These are phyloP conservation scores for Philypnodon macrostomus DNA, from an alignment of 2,797 vertebrate genomes.

Conservation along the genomic window DNA sequence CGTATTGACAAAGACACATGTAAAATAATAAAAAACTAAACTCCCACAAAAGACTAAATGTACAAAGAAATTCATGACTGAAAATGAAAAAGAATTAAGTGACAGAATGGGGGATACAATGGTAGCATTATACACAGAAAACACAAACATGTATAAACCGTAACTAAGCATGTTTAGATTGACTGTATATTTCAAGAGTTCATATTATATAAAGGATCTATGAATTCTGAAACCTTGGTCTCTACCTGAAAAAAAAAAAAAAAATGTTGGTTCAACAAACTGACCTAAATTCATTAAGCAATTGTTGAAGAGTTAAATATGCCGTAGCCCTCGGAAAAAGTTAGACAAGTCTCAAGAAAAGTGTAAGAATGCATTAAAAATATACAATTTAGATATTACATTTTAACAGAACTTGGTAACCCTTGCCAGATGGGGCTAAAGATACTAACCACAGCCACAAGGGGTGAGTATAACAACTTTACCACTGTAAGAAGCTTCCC, in stretches of 20 bases:
- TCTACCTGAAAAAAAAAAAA: not conserved
- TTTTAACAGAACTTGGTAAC: not conserved
- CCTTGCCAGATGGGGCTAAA: not conserved
- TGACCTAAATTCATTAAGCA: no score
- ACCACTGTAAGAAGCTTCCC: no score
- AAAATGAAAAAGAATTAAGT: conserved; percentile 33
- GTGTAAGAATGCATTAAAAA: no score
- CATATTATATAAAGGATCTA: no score
- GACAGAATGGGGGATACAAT: conserved; percentile 25
- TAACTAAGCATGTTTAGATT: conserved; percentile 55
- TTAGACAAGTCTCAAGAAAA: no score
- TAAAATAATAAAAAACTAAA: conserved; percentile 9
- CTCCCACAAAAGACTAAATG: conserved; percentile 26
- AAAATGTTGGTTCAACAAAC: no score
- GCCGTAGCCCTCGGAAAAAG: no score
- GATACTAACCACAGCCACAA: not conserved
- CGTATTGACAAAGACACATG: conserved; percentile 17
- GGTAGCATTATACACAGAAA: conserved; percentile 35
- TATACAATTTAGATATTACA: not conserved
- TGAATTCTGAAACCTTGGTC: conserved; percentile 44
- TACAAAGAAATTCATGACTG: conserved; percentile 36
- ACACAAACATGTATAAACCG: conserved; percentile 30
- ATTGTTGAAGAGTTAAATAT: no score
- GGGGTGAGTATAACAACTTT: not conserved
- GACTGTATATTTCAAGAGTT: no score